Conservation (phyloP, 2,888 invertebrate species). For the Ceratothoa steindachneri region DNA sequence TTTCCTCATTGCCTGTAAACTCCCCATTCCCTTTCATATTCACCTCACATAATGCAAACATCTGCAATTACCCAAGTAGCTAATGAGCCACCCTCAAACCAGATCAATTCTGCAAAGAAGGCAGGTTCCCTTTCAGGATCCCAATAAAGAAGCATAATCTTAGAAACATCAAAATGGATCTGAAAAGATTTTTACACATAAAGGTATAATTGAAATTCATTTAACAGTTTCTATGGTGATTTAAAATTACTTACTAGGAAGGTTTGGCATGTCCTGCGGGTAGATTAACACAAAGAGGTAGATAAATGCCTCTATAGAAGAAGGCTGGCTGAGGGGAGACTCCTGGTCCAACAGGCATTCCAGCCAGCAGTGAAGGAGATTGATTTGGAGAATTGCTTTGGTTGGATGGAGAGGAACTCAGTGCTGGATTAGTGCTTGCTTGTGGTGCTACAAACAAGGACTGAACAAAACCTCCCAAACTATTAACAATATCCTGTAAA, state of each 20-base stretch:
- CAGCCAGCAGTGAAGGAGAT: constrained; percentile 62
- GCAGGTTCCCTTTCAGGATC: no score
- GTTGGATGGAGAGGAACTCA: constrained; percentile 54
- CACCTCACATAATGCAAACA: no score
- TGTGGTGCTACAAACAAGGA: constrained; percentile 74
- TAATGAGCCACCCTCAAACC: no score
- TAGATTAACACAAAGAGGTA: constrained; percentile 80
- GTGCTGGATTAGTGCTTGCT: constrained; percentile 28
- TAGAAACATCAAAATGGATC: no score
- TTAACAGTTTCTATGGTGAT: no score
- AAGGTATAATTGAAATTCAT: no score
- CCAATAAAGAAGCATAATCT: no score
- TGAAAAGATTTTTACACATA: no score
- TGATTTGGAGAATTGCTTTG: constrained; percentile 55
- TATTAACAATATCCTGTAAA: constrained; percentile 90
- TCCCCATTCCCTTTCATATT: no score
- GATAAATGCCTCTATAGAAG: constrained; percentile 85
- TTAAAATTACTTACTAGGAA: constrained; percentile 69
- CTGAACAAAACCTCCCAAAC: constrained; percentile 88
- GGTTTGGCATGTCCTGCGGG: constrained; percentile 81
- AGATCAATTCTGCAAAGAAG: no score
- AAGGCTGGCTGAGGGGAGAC: constrained; percentile 85
- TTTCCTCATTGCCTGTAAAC: no score
- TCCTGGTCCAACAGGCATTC: constrained; percentile 69
- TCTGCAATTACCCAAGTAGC: no score